Evolutionary conservation across 2,113 vertebrate species (phyloP), one percentile per base, ranked within the genome.

Genomic region (Marmota flaviventris): DNA sequence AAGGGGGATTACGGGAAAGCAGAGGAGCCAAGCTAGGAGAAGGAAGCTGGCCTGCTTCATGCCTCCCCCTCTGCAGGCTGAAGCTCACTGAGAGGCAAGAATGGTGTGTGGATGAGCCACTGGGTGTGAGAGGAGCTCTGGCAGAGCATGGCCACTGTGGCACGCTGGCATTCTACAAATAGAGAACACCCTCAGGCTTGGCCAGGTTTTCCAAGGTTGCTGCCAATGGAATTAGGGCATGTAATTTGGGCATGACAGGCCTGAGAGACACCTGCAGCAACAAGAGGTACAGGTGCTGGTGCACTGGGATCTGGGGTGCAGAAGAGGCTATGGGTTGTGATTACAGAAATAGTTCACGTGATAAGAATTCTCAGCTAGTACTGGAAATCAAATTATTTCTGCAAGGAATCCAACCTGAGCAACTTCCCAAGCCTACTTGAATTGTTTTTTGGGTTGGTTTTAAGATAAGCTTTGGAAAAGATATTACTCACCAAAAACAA

Each of bases 381-480:
- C 17, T 92, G 85, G 96, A 98, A 97, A 93, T 42, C 84, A 93
- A 97, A 95, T 88, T 94, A 95, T 16, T 92, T 93, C 93, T 97
- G 51, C 87, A 93, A 95, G 97, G 88, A 63, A 86, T 67, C 69
- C 91, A 91, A 88, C 79, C 91, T 94, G 82, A 84, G 69, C 37
- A 90, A 97, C 87, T 85, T 88, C 84, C 78, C 22, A 79, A 88
- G 75, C 77, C 75, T 85, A 42, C 48, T 78, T 58, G 37, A 37
- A 70, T 87, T 79, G 34, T 75, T 97, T 97, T 94, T 96, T 51
- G 73, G 86, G 88, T 94, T 98, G 96, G 97, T 96, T 94, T 90
- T 65, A 79, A 89, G 75, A 87, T 92, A 97, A 98, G 83, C 51
- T 84, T 56, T 85, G 76, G 65, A 85, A 92, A 95, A 93, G 93